Evolutionary conservation across 2,113 vertebrate species (phyloP).

Genomic region (Hemichromis elongatus): DNA sequence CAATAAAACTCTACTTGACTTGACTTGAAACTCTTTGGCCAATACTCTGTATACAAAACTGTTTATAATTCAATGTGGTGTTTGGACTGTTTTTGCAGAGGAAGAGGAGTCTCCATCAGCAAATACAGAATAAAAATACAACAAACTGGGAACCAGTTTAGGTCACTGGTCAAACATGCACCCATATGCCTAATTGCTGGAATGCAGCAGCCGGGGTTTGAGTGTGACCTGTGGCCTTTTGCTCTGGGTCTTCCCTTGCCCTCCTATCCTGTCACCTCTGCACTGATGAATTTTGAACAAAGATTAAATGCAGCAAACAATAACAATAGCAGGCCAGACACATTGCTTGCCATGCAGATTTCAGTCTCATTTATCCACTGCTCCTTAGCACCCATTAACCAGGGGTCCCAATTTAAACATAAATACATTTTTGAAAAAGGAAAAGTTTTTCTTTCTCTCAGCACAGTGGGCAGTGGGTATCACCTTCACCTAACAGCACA

Average conservation of each 20-base stretch:
- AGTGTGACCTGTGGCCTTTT: neutral
- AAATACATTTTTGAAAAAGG: neutral
- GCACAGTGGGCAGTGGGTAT: neutral
- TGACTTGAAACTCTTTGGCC: neutral
- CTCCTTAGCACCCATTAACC: neutral
- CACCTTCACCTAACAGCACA: neutral
- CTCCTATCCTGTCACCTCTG: neutral
- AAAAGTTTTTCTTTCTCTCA: neutral
- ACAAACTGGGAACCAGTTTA: neutral
- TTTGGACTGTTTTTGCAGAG: neutral
- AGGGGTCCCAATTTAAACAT: neutral
- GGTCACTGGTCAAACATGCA: neutral
- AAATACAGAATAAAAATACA: accelerated
- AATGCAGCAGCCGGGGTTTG: neutral
- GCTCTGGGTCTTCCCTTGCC: accelerated
- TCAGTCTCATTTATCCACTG: neutral
- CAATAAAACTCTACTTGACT: neutral
- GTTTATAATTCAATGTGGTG: neutral
- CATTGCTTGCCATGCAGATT: neutral
- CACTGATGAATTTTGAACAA: neutral
- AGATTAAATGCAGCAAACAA: neutral
- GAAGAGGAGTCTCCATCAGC: neutral
- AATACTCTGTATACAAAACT: neutral
- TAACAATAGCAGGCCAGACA: neutral
- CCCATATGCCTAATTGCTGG: neutral